These are phyloP conservation scores for Tetranychus truncatus DNA, from an alignment of 2,888 invertebrate species.

Conservation along the genomic window DNA sequence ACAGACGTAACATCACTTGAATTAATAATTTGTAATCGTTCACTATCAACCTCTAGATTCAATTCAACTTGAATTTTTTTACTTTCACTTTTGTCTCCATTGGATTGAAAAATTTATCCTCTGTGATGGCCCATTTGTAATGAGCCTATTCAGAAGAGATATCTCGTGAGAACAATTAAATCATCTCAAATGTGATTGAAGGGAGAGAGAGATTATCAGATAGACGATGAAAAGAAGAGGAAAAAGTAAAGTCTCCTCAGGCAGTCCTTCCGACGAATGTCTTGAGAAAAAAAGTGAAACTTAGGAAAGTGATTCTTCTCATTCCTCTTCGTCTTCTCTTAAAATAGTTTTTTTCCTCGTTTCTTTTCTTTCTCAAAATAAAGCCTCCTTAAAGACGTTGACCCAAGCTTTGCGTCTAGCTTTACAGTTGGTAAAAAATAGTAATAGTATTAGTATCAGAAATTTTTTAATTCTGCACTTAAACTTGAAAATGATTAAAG, in stretches of 20 bases:
- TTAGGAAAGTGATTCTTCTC: neutral
- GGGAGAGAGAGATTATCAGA: neutral
- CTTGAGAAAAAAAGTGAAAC: neutral
- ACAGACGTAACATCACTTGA: neutral
- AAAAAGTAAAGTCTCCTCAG: neutral
- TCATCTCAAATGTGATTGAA: neutral
- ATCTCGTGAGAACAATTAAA: neutral
- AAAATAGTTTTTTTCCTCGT: neutral
- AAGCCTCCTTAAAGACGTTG: neutral
- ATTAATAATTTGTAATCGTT: neutral
- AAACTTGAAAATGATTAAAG: neutral
- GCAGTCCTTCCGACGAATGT: neutral
- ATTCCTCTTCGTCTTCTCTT: neutral
- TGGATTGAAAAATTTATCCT: too few species aligned
- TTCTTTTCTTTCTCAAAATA: neutral
- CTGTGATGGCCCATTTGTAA: slow-evolving; percentile 32
- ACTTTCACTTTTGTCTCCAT: too few species aligned
- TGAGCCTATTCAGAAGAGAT: neutral
- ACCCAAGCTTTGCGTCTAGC: neutral
- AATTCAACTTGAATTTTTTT: too few species aligned
- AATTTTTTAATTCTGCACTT: too few species aligned
- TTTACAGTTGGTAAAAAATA: neutral
- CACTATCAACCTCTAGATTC: too few species aligned
- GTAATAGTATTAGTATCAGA: too few species aligned
- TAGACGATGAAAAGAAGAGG: neutral